These are phyloP conservation scores for Spea hammondii DNA, from an alignment of 2,797 vertebrate genomes.

Conservation along the genomic window DNA sequence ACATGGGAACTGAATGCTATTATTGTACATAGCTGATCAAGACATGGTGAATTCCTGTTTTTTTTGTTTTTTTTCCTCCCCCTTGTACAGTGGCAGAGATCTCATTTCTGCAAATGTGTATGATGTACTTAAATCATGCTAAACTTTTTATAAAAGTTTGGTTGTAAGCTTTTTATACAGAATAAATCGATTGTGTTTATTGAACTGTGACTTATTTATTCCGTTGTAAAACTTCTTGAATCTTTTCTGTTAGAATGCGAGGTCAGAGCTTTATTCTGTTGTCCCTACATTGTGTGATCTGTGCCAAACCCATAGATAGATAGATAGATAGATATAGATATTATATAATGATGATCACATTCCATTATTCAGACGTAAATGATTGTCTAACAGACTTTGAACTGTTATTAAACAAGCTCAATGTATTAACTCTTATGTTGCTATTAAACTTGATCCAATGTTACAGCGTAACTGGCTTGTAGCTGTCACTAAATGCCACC, in stretches of 20 bases:
- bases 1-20: slow-evolving; percentile 84
- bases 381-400: slow-evolving; percentile 29
- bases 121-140: slow-evolving; percentile 97
- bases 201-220: slow-evolving; percentile 69
- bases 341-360: not conserved
- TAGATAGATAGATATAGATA: not conserved
- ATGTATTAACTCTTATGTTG: not conserved
- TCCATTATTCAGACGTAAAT: slow-evolving; percentile 12
- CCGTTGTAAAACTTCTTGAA: not conserved
- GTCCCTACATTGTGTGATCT: slow-evolving; percentile 13
- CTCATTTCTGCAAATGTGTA: slow-evolving; percentile 92
- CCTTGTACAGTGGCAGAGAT: slow-evolving; percentile 97
- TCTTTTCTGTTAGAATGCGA: not conserved
- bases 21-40: slow-evolving; percentile 74
- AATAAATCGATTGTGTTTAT: slow-evolving; percentile 97
- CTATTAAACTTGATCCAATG: too few species aligned
- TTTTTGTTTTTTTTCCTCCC: slow-evolving; percentile 69
- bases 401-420: not conserved
- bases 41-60: slow-evolving; percentile 86
- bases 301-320: not conserved
- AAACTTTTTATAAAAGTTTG: slow-evolving; percentile 99
- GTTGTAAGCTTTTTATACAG: slow-evolving; percentile 98
- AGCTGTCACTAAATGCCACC: too few species aligned
- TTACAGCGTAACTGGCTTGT: too few species aligned
- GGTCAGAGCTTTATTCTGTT: not conserved